Conservation (phyloP, 2,888 invertebrate species). For the Apamea anceps region DNA sequence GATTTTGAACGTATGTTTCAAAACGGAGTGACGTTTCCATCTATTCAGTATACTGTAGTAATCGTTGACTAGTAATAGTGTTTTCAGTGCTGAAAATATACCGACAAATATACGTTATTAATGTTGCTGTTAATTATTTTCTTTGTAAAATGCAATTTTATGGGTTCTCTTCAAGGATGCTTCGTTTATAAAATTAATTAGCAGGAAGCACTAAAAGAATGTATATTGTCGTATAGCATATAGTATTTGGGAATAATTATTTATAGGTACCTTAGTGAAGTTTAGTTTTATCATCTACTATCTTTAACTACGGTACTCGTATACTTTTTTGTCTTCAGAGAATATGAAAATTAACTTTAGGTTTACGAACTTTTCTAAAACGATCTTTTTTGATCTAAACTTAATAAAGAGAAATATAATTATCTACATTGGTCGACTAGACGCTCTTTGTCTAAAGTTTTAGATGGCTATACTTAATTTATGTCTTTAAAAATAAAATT, state of each 20-base stretch:
- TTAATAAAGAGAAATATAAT: slow-evolving; percentile 22
- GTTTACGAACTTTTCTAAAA: neutral
- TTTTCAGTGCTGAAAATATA: neutral
- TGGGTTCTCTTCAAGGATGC: neutral
- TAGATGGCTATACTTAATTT: slow-evolving; percentile 9
- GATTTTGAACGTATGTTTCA: slow-evolving; percentile 34
- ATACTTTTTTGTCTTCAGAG: neutral
- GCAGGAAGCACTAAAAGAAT: neutral
- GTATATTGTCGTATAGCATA: too few species aligned
- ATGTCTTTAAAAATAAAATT: slow-evolving; percentile 14
- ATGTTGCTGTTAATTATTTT: neutral
- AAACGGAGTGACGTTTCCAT: slow-evolving; percentile 20
- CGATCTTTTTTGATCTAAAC: slow-evolving; percentile 17
- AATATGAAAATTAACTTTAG: neutral
- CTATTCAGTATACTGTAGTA: slow-evolving; percentile 9
- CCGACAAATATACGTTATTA: neutral
- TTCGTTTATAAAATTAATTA: neutral
- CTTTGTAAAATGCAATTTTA: neutral
- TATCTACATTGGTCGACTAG: neutral
- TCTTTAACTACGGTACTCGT: neutral
- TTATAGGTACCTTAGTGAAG: neutral
- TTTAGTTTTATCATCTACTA: too few species aligned
- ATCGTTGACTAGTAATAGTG: neutral
- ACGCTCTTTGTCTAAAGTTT: slow-evolving; percentile 36
- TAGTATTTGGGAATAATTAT: neutral